phyloP scores from a whole-genome alignment of 2,888 invertebrate genomes.

The Furcula furcula region DNA sequence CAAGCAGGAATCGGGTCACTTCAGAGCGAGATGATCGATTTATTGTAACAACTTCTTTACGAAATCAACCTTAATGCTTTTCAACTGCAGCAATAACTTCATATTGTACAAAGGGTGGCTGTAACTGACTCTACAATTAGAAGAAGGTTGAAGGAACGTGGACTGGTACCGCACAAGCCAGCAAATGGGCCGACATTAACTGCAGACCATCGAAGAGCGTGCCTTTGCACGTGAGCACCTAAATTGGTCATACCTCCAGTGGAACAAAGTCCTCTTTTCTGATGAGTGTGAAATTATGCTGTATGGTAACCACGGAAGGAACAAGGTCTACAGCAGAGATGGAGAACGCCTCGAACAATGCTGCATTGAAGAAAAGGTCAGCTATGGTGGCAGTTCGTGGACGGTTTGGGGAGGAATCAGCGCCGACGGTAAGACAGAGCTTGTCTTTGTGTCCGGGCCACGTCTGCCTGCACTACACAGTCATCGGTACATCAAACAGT shows the following conservation, averaged over 20 bases:
- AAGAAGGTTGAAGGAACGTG: constrained; percentile 5
- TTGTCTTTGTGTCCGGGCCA: too few relatives aligned
- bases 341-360: constrained; percentile 10
- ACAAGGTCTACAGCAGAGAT: constrained; percentile 14
- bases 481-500: constrained; percentile 3
- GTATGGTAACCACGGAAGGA: constrained; percentile 14
- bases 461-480: constrained; percentile 1
- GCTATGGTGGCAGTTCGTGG: constrained; percentile 11
- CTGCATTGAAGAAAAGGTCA: constrained; percentile 10
- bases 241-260: too few relatives aligned
- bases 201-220: too few relatives aligned
- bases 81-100: constrained; percentile 10
- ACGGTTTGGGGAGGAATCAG: constrained; percentile 6
- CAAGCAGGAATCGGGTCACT: background rate
- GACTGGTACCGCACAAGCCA: too few relatives aligned
- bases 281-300: constrained; percentile 13
- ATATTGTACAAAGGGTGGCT: constrained; percentile 5
- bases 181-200: constrained; percentile 11
- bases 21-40: constrained; percentile 2
- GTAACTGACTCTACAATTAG: constrained; percentile 6
- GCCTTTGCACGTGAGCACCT: too few relatives aligned
- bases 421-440: constrained; percentile 5
- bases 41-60: too few relatives aligned
- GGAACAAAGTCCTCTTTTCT: constrained; percentile 9
- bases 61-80: constrained; percentile 7